Evolutionary conservation across 2,888 invertebrate species (phyloP).

Genomic region (Chrysolina oricalcia): DNA sequence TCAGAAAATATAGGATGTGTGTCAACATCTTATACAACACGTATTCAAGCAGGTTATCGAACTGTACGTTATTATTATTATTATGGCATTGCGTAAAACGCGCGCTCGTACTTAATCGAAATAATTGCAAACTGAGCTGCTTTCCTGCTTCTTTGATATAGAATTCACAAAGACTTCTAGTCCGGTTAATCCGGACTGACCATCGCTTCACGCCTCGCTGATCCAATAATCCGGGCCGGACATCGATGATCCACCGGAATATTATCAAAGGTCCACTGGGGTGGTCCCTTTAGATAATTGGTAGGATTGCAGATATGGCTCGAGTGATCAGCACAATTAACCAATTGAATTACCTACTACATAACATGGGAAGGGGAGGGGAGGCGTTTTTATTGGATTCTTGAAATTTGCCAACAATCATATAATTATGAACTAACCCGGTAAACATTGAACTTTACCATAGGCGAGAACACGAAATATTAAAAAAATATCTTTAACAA

Average conservation of each 20-base stretch:
- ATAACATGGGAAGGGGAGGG: neutral
- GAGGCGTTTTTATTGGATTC: neutral
- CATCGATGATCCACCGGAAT: conserved; percentile 31
- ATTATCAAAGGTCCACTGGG: neutral
- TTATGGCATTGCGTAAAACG: too few species aligned
- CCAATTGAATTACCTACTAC: neutral
- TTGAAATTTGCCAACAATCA: too few species aligned
- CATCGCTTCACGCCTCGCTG: conserved; percentile 63
- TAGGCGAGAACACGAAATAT: too few species aligned
- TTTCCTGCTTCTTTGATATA: conserved; percentile 55
- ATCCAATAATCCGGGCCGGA: conserved; percentile 53
- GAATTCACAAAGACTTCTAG: conserved; percentile 60
- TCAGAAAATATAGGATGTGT: too few species aligned
- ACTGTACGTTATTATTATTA: too few species aligned
- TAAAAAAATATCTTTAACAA: too few species aligned
- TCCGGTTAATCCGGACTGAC: conserved; percentile 57
- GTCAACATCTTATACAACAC: too few species aligned
- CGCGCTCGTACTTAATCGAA: neutral
- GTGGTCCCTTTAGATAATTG: neutral
- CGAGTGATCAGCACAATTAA: neutral
- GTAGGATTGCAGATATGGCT: neutral
- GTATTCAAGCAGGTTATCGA: too few species aligned
- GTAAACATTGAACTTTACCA: too few species aligned
- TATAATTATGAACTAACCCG: too few species aligned
- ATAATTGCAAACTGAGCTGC: conserved; percentile 7